phyloP scores from a whole-genome alignment of 2,113 vertebrate genomes.

The Nettapus auritus region DNA sequence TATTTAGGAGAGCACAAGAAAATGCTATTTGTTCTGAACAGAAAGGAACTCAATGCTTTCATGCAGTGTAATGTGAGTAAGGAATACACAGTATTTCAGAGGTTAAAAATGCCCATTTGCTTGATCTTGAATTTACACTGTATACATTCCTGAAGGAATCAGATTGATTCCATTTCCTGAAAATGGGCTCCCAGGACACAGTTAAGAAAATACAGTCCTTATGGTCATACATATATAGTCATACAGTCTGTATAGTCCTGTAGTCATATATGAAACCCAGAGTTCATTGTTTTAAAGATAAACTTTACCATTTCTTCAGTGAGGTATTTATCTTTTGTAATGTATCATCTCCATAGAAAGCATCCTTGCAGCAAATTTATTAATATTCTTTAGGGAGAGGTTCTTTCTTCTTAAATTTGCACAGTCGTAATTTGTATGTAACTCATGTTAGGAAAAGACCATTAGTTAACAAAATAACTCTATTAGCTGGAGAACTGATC shows the following conservation, averaged over 20 bases:
- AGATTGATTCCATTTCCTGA: neutral
- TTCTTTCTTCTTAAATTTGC: neutral
- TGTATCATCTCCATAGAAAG: neutral
- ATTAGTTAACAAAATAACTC: neutral
- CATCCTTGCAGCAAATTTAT: neutral
- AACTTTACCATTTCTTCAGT: neutral
- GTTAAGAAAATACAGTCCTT: neutral
- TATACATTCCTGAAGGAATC: neutral
- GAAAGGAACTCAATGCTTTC: neutral
- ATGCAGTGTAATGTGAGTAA: neutral
- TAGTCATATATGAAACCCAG: neutral
- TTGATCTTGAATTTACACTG: rapidly evolving
- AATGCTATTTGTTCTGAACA: neutral
- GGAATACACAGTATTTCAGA: neutral
- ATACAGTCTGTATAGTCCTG: neutral
- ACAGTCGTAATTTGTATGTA: neutral
- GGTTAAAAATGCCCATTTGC: neutral
- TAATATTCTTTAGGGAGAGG: neutral
- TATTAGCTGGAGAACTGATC: neutral
- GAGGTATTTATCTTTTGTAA: neutral
- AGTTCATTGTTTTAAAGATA: neutral
- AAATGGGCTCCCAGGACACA: neutral
- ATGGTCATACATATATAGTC: too few species aligned
- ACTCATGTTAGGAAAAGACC: neutral
- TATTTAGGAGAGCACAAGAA: neutral